A percentile compares a stretch with the other conserved stretches of the same genome.
Evolutionary conservation across 2,888 invertebrate genomes (phyloP).

Genomic region (Latheticus oryzae): DNA sequence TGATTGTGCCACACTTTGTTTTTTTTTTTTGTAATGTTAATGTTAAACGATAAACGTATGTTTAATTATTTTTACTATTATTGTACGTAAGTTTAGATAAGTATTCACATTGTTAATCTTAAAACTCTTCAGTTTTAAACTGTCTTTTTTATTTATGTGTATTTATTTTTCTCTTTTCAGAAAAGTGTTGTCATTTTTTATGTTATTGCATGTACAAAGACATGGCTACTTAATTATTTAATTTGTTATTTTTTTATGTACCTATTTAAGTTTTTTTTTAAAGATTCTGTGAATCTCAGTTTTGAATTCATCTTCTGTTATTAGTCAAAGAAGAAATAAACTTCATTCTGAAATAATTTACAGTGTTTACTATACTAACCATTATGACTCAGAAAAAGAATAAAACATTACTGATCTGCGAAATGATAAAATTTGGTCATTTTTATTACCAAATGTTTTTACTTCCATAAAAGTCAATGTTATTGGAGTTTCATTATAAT

Average conservation of each 20-base stretch:
- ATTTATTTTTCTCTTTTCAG: slow-evolving; percentile 58
- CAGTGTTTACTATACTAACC: neutral
- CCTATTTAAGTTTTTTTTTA: slow-evolving; percentile 53
- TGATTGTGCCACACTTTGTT: slow-evolving; percentile 52
- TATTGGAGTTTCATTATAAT: too few relatives aligned
- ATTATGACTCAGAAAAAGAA: too few relatives aligned
- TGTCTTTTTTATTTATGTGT: slow-evolving; percentile 56
- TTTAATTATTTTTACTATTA: slow-evolving; percentile 52
- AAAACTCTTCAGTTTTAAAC: slow-evolving; percentile 50
- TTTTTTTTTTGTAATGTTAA: slow-evolving; percentile 54
- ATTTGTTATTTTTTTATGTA: slow-evolving; percentile 60
- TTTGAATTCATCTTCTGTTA: slow-evolving; percentile 56
- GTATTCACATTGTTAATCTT: slow-evolving; percentile 51
- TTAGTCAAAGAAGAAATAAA: slow-evolving; percentile 53
- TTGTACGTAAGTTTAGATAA: slow-evolving; percentile 52
- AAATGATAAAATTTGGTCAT: too few relatives aligned
- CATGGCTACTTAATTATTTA: slow-evolving; percentile 61
- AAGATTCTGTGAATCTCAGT: slow-evolving; percentile 56
- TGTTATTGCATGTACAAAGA: slow-evolving; percentile 62
- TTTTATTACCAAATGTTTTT: too few relatives aligned
- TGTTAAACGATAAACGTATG: slow-evolving; percentile 50
- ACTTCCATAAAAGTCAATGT: too few relatives aligned
- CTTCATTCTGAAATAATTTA: slow-evolving; percentile 48
- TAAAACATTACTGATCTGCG: too few relatives aligned
- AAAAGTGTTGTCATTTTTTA: slow-evolving; percentile 57